Percentiles rank a stretch among this genome's conserved stretches.
Conservation (phyloP, 2,888 invertebrate genomes). For the Fissipunctia ypsillon region DNA sequence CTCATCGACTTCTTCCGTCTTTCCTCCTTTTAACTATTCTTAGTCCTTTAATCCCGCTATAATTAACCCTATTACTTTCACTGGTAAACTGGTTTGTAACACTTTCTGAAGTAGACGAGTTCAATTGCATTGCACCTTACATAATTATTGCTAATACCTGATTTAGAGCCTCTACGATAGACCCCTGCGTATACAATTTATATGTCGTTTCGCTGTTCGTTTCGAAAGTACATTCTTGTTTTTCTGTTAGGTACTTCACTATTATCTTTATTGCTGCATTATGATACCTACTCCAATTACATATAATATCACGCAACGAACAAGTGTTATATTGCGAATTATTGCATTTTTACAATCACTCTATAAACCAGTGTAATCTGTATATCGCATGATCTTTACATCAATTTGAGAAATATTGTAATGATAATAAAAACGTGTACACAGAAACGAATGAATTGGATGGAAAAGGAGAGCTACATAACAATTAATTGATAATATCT, state of each 20-base stretch:
- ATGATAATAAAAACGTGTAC: constrained; percentile 20
- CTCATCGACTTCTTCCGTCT: neutral
- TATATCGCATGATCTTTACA: constrained; percentile 34
- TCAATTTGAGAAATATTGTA: neutral
- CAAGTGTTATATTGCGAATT: constrained; percentile 43
- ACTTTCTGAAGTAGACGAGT: constrained; percentile 1
- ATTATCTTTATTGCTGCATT: constrained; percentile 48
- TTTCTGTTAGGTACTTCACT: constrained; percentile 48
- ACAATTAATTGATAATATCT: constrained; percentile 19
- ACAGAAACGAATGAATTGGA: neutral
- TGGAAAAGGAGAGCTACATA: neutral
- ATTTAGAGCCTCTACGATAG: constrained; percentile 12
- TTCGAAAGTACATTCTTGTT: constrained; percentile 51
- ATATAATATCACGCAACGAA: constrained; percentile 43
- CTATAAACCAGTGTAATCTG: constrained; percentile 29
- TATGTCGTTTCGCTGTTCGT: constrained; percentile 30
- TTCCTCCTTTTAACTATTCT: neutral
- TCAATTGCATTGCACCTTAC: constrained; percentile 22
- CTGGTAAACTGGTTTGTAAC: neutral
- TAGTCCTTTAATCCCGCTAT: constrained; percentile 5
- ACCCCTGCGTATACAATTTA: constrained; percentile 9
- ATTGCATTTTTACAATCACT: constrained; percentile 52
- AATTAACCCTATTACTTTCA: constrained; percentile 5
- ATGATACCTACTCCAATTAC: constrained; percentile 53
- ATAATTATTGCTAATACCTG: constrained; percentile 24